Conservation (phyloP, 1,140 invertebrate genomes). For the Drosophila takahashii region DNA sequence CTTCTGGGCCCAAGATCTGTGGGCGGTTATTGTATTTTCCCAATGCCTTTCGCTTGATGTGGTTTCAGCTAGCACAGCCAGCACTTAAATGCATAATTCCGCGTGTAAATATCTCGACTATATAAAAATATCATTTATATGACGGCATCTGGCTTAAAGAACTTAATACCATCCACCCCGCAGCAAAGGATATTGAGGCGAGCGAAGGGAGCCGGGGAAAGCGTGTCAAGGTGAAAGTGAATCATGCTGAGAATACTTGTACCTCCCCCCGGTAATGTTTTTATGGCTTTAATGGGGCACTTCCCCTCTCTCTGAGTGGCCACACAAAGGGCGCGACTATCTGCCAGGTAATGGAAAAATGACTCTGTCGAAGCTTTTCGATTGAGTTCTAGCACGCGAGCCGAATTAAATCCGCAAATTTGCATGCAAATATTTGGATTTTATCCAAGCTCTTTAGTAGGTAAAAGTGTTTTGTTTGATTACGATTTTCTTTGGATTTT, state of each 20-base stretch:
- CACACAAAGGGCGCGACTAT: conserved; percentile 32
- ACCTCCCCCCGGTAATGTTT: conserved; percentile 35
- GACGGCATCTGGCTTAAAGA: conserved; percentile 46
- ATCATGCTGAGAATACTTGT: conserved; percentile 20
- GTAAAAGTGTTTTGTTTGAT: no score
- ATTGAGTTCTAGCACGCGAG: conserved; percentile 53
- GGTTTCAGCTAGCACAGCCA: conserved; percentile 47
- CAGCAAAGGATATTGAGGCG: conserved; percentile 51
- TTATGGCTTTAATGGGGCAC: conserved; percentile 26
- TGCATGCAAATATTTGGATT: conserved; percentile 47
- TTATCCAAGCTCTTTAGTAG: neutral
- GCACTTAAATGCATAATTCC: conserved; percentile 41
- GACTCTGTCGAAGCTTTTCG: conserved; percentile 1
- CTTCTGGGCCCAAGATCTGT: conserved; percentile 45
- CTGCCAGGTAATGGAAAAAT: conserved; percentile 15
- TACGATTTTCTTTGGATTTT: no score
- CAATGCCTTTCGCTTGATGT: conserved; percentile 44
- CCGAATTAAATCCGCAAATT: conserved; percentile 41
- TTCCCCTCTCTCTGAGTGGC: conserved; percentile 4
- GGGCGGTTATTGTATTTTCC: conserved; percentile 71
- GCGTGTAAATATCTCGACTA: conserved; percentile 29
- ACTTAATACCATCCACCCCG: conserved; percentile 42
- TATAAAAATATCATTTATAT: conserved; percentile 50
- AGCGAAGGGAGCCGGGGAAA: conserved; percentile 9
- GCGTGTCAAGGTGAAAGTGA: conserved; percentile 59